Evolutionary conservation across 2,888 invertebrate species (phyloP), one percentile per base, ranked within the genome.

Genomic region (Drosophila neotestacea): DNA sequence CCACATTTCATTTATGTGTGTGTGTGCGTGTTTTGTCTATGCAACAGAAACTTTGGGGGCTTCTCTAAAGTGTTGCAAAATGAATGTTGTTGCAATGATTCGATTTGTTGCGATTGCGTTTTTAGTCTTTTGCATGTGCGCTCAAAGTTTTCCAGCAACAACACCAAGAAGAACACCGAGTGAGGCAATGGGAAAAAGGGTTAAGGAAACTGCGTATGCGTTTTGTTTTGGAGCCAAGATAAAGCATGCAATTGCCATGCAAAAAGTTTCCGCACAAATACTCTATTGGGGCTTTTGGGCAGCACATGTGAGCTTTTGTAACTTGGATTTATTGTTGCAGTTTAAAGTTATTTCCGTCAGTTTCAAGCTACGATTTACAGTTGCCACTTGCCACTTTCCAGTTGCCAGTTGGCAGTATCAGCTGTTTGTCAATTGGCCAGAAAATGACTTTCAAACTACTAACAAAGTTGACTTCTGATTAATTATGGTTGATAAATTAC

Each of bases 31-130:
- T 72, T 69, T 71, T 65, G 52, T 78, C 81, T 68, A 54, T 73
- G 71, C 46, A 70, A 75, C 30, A 28, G 46, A 70, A 68, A 64
- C 61, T 55, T 66, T 48, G 48, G 58, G 52, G 41, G 58, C 62
- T 76, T 50, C 65, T 69, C 72, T 80, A 80, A 83, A 83, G 83
- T 84, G 83, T 84, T 86, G 86, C 73, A 74, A 77, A 79, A 84
- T 81, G 86, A 83, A 84, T 81, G 75, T 68, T 79, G 83, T 77
- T 73, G 87, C 85, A 81, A 70, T 87, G 85, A 85, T 85, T 85
- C 85, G 85, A 85, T 85, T 85, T 85, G 88, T 87, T 87, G 80
- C 87, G 87, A 85, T 85, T 87, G 85, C 87, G 82, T 85, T 85
- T 85, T 87, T 78, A 84, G 87, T 87, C 79, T 81, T 85, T 85